These are phyloP conservation scores for Macaria notata DNA, from an alignment of 2,888 invertebrate species.

Conservation along the genomic window DNA sequence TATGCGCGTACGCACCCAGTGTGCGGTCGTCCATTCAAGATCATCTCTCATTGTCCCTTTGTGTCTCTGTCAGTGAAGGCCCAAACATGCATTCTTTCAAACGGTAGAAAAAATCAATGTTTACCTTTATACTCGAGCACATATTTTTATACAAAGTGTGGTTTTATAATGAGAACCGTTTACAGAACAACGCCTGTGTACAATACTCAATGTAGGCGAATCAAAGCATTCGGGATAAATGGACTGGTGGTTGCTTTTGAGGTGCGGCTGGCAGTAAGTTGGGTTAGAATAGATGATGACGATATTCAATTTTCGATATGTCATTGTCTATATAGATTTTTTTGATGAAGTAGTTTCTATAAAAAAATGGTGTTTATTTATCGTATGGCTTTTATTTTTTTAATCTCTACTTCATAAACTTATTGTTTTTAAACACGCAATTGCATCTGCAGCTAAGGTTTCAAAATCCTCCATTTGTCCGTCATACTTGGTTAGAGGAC, in stretches of 20 bases:
- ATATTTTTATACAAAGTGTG: conserved; percentile 80
- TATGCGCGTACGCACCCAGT: conserved; percentile 60
- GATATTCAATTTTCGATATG: no score
- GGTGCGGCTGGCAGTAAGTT: conserved; percentile 48
- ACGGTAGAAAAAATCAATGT: conserved; percentile 73
- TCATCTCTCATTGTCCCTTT: conserved; percentile 71
- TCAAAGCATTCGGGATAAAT: conserved; percentile 72
- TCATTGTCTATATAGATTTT: no score
- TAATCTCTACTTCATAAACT: no score
- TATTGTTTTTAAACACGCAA: no score
- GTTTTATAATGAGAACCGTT: conserved; percentile 75
- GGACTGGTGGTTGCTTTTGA: conserved; percentile 40
- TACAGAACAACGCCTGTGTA: conserved; percentile 80
- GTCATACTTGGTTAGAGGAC: no score
- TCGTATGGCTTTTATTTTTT: no score
- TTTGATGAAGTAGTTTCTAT: no score
- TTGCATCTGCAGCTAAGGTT: no score
- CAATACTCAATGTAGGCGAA: conserved; percentile 69
- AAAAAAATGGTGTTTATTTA: no score
- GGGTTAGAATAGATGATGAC: conserved; percentile 6
- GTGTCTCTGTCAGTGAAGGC: conserved; percentile 70
- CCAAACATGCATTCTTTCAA: conserved; percentile 78
- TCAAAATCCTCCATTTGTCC: no score
- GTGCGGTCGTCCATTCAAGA: conserved; percentile 78
- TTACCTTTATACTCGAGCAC: conserved; percentile 80